Evolutionary conservation across 2,113 vertebrate species (phyloP).

Genomic region (Eclectus roratus): DNA sequence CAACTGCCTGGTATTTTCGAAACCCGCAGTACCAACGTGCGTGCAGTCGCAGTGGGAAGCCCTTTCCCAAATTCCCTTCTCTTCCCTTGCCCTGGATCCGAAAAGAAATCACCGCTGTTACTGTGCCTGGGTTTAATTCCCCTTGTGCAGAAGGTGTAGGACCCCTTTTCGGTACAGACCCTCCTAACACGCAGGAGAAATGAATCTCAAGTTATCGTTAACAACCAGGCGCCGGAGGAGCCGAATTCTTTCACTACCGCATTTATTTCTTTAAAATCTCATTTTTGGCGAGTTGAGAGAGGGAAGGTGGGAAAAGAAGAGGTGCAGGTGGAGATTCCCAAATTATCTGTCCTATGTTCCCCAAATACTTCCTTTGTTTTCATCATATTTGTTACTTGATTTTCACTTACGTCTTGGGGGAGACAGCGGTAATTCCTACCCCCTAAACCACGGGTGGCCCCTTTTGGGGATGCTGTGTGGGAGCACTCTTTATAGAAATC

Average conservation of each 20-base stretch:
- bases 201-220: neutral
- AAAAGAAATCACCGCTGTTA: neutral
- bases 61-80: neutral
- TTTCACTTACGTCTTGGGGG: neutral
- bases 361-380: neutral
- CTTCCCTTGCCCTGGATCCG: neutral
- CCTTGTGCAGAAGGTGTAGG: neutral
- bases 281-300: neutral
- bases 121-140: neutral
- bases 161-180: neutral
- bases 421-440: neutral
- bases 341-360: neutral
- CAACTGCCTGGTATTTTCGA: neutral
- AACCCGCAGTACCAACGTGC: fast-evolving
- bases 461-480: neutral
- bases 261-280: neutral
- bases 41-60: neutral
- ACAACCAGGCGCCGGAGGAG: fast-evolving
- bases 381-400: neutral
- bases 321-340: neutral
- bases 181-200: neutral
- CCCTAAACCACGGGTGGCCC: neutral
- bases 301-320: neutral
- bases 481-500: neutral
- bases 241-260: no score